Evolutionary conservation across 2,888 invertebrate species (phyloP), one percentile per base, ranked within the genome.

Genomic region (Drosophila austrosaltans): DNA sequence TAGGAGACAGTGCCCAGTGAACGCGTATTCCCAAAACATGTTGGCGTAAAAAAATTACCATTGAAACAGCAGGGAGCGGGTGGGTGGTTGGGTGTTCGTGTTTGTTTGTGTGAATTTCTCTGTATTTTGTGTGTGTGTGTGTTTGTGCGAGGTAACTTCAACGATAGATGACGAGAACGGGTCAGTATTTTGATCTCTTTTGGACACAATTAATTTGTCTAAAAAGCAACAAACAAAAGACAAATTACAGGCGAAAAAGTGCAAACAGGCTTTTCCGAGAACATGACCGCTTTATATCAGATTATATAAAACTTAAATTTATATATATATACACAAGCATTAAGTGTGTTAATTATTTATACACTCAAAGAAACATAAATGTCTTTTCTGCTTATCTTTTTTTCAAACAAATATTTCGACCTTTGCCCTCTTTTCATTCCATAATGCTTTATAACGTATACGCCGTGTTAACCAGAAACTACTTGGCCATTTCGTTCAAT

Each of bases 11-110:
- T 62, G 48, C 6, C 53, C 53, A 58, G 36, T 36, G 16, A 39
- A 59, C 36, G 63, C 63, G 53, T 72, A 61, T 59, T 70, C 72
- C 66, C 75, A 63, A 69, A 65, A 39, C 74, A 70, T 58, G 74
- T 61, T 74, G 65, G 59, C 54, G 64, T 60, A 25, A 64, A 67
- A 72, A 57, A 44, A 59, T 54, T 48, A 63, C 40, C 59, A 44
- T 48, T 53, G 63, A 5, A 54, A 12, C 22, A 48, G n/a, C 58
- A 25, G 60, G 59, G 36, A n/a, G 25, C 32, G 42, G 22, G 2
- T 20, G 12, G 58, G 63, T 16, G 30, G 42, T 57, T 57, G 42
- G 22, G 2, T 25, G 12, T 53, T 59, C 25, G 30, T 53, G 61
- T 57, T 32, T 48, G 22, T 0, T 22, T 48, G 42, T 64, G 30